These are phyloP conservation scores for Panorpa germanica DNA, from an alignment of 2,888 invertebrate genomes.

Conservation along the genomic window DNA sequence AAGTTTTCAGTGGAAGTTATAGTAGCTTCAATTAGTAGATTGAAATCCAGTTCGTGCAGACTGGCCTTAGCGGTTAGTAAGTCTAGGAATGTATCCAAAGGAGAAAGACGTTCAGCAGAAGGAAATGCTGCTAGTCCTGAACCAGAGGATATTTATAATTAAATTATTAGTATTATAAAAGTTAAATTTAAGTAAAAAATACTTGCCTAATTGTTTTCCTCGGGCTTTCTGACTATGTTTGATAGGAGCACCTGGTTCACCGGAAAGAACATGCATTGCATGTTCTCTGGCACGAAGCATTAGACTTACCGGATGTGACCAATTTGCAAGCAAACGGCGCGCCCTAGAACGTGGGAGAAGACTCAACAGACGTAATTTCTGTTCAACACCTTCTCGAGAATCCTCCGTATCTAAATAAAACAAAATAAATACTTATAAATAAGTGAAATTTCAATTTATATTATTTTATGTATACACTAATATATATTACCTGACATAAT, in stretches of 20 bases:
- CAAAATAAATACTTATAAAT: constrained; percentile 8
- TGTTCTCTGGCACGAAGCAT: constrained; percentile 66
- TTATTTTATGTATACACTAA: constrained; percentile 3
- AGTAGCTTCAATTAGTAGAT: constrained; percentile 69
- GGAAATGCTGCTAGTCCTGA: constrained; percentile 55
- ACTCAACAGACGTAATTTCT: constrained; percentile 54
- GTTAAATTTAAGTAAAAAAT: neutral
- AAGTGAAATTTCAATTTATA: constrained; percentile 6
- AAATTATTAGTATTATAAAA: constrained; percentile 6
- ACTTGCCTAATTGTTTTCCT: constrained; percentile 5
- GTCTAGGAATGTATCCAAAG: constrained; percentile 69
- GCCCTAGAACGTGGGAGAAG: constrained; percentile 59
- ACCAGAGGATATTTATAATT: constrained; percentile 12
- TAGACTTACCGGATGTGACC: constrained; percentile 58
- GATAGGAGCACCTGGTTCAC: constrained; percentile 29
- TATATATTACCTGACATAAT: constrained; percentile 49
- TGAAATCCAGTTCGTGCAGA: constrained; percentile 68
- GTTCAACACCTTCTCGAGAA: constrained; percentile 34
- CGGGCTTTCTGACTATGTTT: constrained; percentile 11
- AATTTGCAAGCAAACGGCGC: constrained; percentile 55
- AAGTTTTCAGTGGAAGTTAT: too few species aligned
- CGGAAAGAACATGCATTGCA: constrained; percentile 59
- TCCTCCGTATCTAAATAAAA: constrained; percentile 26
- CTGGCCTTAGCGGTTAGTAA: constrained; percentile 74
- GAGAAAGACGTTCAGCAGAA: constrained; percentile 51